phyloP scores from a whole-genome alignment of 2,113 vertebrate genomes.

The Ictidomys tridecemlineatus region DNA sequence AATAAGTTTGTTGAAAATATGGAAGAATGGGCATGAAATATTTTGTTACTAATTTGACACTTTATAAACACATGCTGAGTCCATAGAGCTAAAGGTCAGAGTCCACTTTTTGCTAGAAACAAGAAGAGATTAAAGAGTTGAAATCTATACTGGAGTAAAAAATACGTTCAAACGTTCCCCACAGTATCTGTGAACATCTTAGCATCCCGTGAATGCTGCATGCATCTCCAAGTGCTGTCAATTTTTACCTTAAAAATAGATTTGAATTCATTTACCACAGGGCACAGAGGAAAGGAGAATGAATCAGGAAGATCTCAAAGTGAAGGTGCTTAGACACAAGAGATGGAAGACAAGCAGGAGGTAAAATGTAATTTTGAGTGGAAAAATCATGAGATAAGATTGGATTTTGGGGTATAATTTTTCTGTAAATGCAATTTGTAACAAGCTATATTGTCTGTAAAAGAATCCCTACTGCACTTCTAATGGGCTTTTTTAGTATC shows the following conservation, averaged over 20 bases:
- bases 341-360: conserved; percentile 73
- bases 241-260: conserved; percentile 76
- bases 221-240: conserved; percentile 54
- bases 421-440: conserved; percentile 85
- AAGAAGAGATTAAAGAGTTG: conserved; percentile 44
- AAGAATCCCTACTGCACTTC: conserved; percentile 87
- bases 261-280: conserved; percentile 69
- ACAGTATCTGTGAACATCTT: neutral
- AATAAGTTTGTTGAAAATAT: conserved; percentile 8
- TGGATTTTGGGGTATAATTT: conserved; percentile 76
- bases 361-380: conserved; percentile 79
- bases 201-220: conserved; percentile 58
- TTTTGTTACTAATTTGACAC: conserved; percentile 43
- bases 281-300: conserved; percentile 68
- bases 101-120: conserved; percentile 43
- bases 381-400: conserved; percentile 79
- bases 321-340: conserved; percentile 54
- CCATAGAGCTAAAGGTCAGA: conserved; percentile 27
- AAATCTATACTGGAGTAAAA: conserved; percentile 35
- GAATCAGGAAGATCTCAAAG: conserved; percentile 61
- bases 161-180: conserved; percentile 21
- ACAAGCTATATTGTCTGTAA: conserved; percentile 86
- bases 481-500: conserved; percentile 86
- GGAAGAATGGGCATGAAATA: neutral
- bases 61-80: conserved; percentile 40